These are phyloP conservation scores for Ciconia boyciana DNA, from an alignment of 2,113 vertebrate species.

Conservation along the genomic window DNA sequence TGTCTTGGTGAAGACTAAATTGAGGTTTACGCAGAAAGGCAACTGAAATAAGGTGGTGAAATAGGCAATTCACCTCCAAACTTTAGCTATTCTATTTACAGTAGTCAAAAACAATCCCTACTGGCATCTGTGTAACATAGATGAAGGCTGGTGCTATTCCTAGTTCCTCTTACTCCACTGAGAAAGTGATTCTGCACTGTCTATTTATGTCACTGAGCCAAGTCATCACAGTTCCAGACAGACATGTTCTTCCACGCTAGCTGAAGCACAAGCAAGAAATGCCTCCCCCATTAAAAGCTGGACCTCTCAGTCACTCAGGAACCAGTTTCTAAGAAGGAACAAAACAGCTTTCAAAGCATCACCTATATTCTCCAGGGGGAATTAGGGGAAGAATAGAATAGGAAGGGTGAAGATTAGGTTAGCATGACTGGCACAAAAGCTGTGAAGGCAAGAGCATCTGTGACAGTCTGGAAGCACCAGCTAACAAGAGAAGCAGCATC, in stretches of 20 bases:
- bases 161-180: background rate
- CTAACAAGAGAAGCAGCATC: background rate
- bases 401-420: background rate
- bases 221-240: background rate
- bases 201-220: background rate
- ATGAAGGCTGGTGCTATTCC: background rate
- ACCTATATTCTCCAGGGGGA: background rate
- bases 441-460: background rate
- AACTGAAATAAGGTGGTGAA: background rate
- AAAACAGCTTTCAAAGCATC: background rate
- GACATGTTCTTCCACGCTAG: background rate
- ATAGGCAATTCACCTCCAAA: background rate
- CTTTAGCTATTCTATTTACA: background rate
- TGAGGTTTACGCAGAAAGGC: background rate
- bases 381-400: background rate
- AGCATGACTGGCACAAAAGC: background rate
- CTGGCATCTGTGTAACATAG: background rate
- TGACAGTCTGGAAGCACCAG: background rate
- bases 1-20: background rate
- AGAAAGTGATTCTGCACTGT: background rate
- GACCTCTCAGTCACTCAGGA: background rate
- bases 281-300: background rate
- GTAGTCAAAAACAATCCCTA: background rate
- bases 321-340: background rate
- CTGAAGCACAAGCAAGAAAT: background rate